A percentile compares a stretch with the other conserved stretches of the same genome.
Evolutionary conservation across 2,113 vertebrate species (phyloP).

Genomic region (Calypte anna): DNA sequence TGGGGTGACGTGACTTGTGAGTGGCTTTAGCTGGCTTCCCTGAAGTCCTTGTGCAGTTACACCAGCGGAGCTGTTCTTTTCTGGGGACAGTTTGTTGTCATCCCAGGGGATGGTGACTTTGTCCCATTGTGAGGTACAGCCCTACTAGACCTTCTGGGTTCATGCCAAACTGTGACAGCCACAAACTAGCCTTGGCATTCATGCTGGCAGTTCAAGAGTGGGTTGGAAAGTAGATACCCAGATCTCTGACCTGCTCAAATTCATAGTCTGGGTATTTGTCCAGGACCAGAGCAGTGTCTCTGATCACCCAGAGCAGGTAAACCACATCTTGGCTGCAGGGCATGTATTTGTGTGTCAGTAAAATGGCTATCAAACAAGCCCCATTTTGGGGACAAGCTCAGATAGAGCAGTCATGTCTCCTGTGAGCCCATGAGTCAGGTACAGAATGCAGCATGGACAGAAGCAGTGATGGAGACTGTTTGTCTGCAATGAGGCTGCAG

Average conservation of each 20-base stretch:
- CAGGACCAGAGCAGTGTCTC: neutral
- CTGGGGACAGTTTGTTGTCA: neutral
- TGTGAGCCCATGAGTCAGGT: neutral
- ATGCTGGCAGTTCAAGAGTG: neutral
- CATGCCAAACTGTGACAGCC: neutral
- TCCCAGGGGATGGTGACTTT: neutral
- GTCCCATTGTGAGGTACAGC: neutral
- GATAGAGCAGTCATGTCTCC: neutral
- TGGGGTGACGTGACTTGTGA: conserved; percentile 2
- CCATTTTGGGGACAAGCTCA: neutral
- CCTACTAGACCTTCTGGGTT: neutral
- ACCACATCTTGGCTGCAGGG: neutral
- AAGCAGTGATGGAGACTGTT: neutral
- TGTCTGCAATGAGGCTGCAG: neutral
- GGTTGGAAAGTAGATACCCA: neutral
- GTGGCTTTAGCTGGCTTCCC: neutral
- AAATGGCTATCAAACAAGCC: neutral
- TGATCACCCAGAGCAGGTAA: neutral
- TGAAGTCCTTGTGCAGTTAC: neutral
- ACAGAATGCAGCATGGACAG: neutral
- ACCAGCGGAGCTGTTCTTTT: neutral
- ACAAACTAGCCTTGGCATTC: neutral
- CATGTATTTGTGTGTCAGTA: neutral
- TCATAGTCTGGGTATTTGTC: neutral
- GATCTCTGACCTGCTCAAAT: neutral